Percentiles rank a stretch among this genome's conserved stretches.
Conservation (phyloP, 2,888 invertebrate species). For the Tyria jacobaeae region DNA sequence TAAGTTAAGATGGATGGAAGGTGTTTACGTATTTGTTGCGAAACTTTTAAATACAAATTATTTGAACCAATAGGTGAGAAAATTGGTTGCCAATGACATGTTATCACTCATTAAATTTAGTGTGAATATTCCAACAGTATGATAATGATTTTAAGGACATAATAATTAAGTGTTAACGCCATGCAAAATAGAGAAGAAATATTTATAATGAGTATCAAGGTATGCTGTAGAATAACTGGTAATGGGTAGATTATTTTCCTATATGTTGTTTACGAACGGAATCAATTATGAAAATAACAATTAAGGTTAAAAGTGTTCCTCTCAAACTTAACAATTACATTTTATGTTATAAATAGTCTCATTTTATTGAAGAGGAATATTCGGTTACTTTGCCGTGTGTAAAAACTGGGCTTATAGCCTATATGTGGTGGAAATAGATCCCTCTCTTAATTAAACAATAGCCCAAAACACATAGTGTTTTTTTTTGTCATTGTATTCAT, state of each 20-base stretch:
- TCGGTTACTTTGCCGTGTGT: background rate
- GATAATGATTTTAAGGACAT: background rate
- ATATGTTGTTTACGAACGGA: too few relatives aligned
- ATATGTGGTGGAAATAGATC: background rate
- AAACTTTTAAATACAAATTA: conserved; percentile 3
- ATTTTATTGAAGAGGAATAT: too few relatives aligned
- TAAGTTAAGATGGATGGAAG: background rate
- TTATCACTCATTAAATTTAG: background rate
- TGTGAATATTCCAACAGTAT: background rate
- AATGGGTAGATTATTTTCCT: background rate
- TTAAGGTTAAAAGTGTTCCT: too few relatives aligned
- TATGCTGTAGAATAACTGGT: background rate
- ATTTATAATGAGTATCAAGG: too few relatives aligned
- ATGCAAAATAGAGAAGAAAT: background rate
- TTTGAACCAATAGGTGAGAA: background rate
- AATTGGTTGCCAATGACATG: conserved; percentile 2
- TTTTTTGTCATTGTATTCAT: conserved; percentile 4
- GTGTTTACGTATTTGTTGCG: background rate
- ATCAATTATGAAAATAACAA: too few relatives aligned
- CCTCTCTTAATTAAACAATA: background rate
- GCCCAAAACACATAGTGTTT: background rate
- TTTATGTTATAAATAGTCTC: too few relatives aligned
- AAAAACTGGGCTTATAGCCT: background rate
- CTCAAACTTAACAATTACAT: too few relatives aligned
- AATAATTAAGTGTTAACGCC: background rate